Base-by-base conservation (phyloP, 2,113 vertebrate genomes). In the Macquaria ambigua region DNA sequence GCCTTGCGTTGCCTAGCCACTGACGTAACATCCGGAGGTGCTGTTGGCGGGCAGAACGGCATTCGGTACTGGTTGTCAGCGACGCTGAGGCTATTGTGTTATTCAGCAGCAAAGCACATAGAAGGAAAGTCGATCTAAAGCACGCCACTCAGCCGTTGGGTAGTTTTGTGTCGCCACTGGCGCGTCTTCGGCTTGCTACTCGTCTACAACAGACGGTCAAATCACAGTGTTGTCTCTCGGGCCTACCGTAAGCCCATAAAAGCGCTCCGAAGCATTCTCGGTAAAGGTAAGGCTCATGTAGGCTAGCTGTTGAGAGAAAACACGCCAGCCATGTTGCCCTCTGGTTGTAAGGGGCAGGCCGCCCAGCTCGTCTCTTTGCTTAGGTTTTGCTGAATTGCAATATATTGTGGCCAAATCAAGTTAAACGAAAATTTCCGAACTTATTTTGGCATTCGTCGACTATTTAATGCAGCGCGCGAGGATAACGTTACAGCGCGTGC, bases 41-140 rank as follows among this genome's bases (percentile, higher is more conserved):
- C 74, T 93, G 94, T 95, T 96, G 94, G 95, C 95, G 95, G 95
- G 94, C 94, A 92, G 93, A 92, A 85, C 73, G 78, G 79, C 75
- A 15, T 56, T 34, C 31, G 66, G 23, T 79, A 62, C 11, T 90
- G 63, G 81, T 87, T 88, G 83, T 87, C 89, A 93, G 86, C 89
- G 67, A 80, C 83, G 87, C 75, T 10, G 66, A 10, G 37, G 82
- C 80, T 84, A 87, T 94, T 92, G 92, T 94, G 84, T 81, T 74
- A 59, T 37, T 66, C 56, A 43, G 34, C 82, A 3, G 53, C 70
- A 34, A 55, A 59, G 39, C 63, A 62, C 81, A 34, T 21, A 58
- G 37, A 46, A 14, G 4, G 23, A 56, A 77, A 72, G 31, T 61
- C 21, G 2, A 46, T 8, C 16, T 25, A 9, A 31, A 50, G 15